Evolutionary conservation across 2,797 vertebrate genomes (phyloP).

Genomic region (Sciurus carolinensis): DNA sequence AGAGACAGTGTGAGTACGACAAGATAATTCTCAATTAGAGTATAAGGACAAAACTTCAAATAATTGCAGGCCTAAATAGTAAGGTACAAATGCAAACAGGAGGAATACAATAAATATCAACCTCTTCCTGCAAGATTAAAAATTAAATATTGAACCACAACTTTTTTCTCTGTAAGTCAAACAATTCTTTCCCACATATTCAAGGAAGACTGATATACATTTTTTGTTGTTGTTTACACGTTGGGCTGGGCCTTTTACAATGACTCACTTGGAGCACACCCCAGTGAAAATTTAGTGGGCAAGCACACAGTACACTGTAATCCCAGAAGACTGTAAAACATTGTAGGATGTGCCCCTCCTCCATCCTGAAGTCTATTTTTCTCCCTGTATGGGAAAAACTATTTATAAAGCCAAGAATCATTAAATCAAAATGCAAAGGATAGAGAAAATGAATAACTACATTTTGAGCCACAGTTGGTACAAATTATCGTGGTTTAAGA

Average conservation of each 20-base stretch:
- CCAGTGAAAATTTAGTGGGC: background rate
- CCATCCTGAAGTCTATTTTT: conserved; percentile 58
- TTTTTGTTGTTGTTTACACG: conserved; percentile 52
- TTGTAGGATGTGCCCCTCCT: background rate
- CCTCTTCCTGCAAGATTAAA: conserved; percentile 55
- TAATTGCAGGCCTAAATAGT: conserved; percentile 24
- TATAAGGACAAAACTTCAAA: conserved; percentile 28
- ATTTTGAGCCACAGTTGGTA: conserved; percentile 69
- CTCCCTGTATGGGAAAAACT: conserved; percentile 50
- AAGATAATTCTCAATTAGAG: conserved; percentile 41
- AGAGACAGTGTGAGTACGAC: conserved; percentile 3
- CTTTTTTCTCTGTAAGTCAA: conserved; percentile 51
- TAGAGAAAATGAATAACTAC: conserved; percentile 74
- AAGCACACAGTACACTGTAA: conserved; percentile 6
- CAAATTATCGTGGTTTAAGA: conserved; percentile 53
- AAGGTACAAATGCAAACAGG: conserved; percentile 16
- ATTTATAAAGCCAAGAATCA: conserved; percentile 69
- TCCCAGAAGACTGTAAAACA: background rate
- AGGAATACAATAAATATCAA: conserved; percentile 3
- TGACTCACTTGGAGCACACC: background rate
- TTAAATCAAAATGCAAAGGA: conserved; percentile 80
- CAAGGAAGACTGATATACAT: background rate
- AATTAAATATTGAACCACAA: conserved; percentile 42
- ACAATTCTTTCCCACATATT: conserved; percentile 25
- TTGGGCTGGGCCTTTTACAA: background rate